Base-by-base conservation (phyloP, 2,888 invertebrate species). In the Tinea semifulvella region DNA sequence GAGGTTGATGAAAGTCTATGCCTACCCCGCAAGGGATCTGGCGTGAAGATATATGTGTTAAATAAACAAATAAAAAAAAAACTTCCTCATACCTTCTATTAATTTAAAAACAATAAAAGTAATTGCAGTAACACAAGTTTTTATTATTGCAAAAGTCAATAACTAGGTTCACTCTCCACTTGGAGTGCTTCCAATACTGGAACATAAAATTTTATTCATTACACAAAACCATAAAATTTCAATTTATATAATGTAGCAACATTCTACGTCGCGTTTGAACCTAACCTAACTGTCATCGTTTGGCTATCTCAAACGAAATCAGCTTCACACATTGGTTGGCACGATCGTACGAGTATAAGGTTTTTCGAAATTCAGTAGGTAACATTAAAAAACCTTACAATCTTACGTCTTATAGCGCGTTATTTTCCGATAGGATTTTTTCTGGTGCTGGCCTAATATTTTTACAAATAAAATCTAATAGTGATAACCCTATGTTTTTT, bases 241-340 rank as follows among this genome's bases (percentile, higher is more conserved):
- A 31, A 31, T 31, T 31, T 14, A 31, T 13, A 31, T 31, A 31
- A 31, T 31, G 31, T 7, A 13, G 14, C 13, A 14, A 14, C 27
- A 11, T 3, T 27, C 13, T 31, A 31, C 13, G 31, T 31, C 31
- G 31, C 13, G 2, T 13, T 31, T 31, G 31, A 31, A 31, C 31
- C 7, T 14, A 31, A 31, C 31, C 14, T 14, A 14, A 31, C 13
- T 31, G 31, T 31, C 31, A 31, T 11, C 31, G 13, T 31, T 31
- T 31, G 38, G 17, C 38, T 38, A 19, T 38, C 38, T 38, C 38
- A 17, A 38, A 38, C 18, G 2, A 19, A 18, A 38, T 38, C 38
- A 38, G 19, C 38, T 38, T 38, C 38, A 38, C 38, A 38, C 38
- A 38, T 38, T 31, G 38, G 17, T 38, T 18, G 38, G 19, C 38